Evolutionary conservation across 2,888 invertebrate genomes (phyloP), one percentile per base, ranked within the genome.

Genomic region (Dasypogon diadema): DNA sequence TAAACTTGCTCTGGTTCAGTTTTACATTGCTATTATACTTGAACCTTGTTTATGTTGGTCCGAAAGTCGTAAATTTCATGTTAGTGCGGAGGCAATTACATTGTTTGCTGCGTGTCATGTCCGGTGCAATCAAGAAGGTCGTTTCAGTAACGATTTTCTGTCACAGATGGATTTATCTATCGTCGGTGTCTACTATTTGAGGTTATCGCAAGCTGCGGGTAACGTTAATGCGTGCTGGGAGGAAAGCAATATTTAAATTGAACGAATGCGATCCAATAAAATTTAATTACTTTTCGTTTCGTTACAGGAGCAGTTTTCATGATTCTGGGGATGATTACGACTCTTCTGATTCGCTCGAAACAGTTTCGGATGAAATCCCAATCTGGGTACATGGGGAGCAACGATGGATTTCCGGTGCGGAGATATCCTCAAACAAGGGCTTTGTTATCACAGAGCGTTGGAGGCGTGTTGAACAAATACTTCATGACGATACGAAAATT

Each of bases 381-480:
- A 91, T 95, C 79, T 89, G 93, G 89, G 90, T 94, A 22, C 88
- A 91, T 76, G 93, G 93, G 2, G 91, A 92, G 81, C 91, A 92
- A 83, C 89, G 93, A 81, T 94, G 93, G 93, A 92, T 95, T 76
- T 91, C 93, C 1, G 94, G 94, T 2, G 90, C 91, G 56, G 93
- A 94, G 84, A 90, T 94, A 80, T 14, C 82, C 84, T 85, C 84
- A 51, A 1, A 84, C 26, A 76, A 86, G 0, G 87, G 87, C 77
- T 92, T 91, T 88, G 90, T 91, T 80, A 88, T 92, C 77, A 91
- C 91, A 2, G 92, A 92, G 83, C 83, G 92, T 80, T 90, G 92
- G 92, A 86, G 93, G 81, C 91, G 91, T 78, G 91, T 93, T 26
- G 93, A 91, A 85, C 89, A 92, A 77, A 91, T 92, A 10, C 84